Conservation (phyloP, 2,797 vertebrate genomes). For the Muraenolepis orangiensis region DNA sequence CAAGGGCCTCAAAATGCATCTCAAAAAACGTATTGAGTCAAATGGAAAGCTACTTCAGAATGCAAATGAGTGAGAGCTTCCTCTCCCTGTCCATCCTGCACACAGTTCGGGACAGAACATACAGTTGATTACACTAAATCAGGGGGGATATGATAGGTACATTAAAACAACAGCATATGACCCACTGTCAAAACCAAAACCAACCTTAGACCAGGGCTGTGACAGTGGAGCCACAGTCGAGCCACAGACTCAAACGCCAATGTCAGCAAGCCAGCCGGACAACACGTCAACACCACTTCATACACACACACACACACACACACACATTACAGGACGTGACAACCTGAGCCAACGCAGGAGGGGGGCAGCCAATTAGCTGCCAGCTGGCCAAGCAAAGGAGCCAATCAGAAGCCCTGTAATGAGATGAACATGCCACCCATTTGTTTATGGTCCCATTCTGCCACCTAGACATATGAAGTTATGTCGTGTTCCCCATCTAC, state of each 20-base stretch:
- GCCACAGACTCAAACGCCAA: conserved; percentile 44
- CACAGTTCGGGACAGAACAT: neutral
- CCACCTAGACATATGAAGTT: conserved; percentile 21
- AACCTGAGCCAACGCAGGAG: conserved; percentile 24
- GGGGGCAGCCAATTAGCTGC: conserved; percentile 33
- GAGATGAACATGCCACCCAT: conserved; percentile 16
- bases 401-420: conserved; percentile 7
- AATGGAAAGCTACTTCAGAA: neutral
- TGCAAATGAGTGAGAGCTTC: neutral
- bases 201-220: no score
- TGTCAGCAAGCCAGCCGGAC: conserved; percentile 51
- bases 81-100: neutral
- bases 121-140: neutral
- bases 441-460: conserved; percentile 37
- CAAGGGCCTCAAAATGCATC: neutral
- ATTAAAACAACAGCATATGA: conserved; percentile 5
- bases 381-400: neutral
- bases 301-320: conserved; percentile 41
- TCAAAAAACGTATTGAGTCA: neutral
- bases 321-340: conserved; percentile 19
- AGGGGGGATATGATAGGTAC: neutral
- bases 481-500: neutral
- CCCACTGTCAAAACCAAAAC: conserved; percentile 38
- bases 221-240: no score
- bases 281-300: conserved; percentile 67